Base-by-base conservation (phyloP, 2,797 vertebrate genomes). In the Tapera naevia region DNA sequence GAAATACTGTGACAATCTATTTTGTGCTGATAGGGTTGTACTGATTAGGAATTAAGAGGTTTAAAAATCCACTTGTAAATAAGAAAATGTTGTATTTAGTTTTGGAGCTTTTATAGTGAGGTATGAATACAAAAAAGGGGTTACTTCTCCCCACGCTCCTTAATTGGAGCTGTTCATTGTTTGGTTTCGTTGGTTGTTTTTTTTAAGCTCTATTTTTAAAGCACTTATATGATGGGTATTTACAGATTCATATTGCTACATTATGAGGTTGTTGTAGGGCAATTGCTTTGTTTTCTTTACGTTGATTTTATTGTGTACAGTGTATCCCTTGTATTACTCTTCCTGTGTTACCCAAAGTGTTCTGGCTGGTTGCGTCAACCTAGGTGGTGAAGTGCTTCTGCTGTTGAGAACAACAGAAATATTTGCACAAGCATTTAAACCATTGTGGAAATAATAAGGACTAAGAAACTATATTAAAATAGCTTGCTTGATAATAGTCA, bases 321-420 rank as follows among this genome's bases (percentile, higher is more conserved):
- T 0, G 0, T 50, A 0, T 45, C 24, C 7, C 11, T 2, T 33
- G 4, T 4, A 2, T 25, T 35, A 12, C 18, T 4, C 24, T 10
- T 64, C 3, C 18, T 11, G 12, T 15, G 15, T 65, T 45, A 46
- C 37, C 17, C 23, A 9, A 24, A 28, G 69, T 22, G 10, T 19
- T 24, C 4, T 3, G 21, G 8, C 11, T 32, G 4, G 30, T 33
- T 62, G 48, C 19, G 5, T 11, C 32, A 53, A 28, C 60, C 43
- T 16, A 8, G 24, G 45, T 32, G 37, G 17, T 14, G 2, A 54
- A 60, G 32, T 33, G 58, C 46, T 50, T 28, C 39, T 67, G 23
- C 74, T 66, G 10, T 21, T 17, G 25, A 56, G 46, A 60, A 12
- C 9, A 28, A 12, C 51, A 39, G 51, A 50, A 56, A 41, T 30